Evolutionary conservation across 2,797 vertebrate genomes (phyloP).

Genomic region (Tamandua tetradactyla): DNA sequence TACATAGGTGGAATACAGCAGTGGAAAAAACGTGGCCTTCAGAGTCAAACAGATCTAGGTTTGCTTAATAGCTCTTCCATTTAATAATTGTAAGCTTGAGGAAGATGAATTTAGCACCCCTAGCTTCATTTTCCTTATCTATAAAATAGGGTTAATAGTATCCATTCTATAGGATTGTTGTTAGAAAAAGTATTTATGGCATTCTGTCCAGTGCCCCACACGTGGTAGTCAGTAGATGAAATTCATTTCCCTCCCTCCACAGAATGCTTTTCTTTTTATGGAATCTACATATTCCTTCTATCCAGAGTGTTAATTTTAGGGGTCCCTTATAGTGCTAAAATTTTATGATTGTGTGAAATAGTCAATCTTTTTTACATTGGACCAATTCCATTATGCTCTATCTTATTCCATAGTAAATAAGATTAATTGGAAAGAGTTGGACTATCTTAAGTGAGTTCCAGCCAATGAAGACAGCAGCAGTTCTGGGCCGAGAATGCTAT

Average conservation of each 20-base stretch:
- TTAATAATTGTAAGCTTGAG: not conserved
- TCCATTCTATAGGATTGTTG: not conserved
- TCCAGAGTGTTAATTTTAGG: slow-evolving; percentile 6
- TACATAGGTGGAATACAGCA: not conserved
- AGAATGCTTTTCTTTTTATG: not conserved
- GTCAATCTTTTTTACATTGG: not conserved
- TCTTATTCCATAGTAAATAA: not conserved
- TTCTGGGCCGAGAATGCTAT: not conserved
- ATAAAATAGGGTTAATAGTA: not conserved
- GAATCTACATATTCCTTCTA: not conserved
- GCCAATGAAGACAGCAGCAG: not conserved
- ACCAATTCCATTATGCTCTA: not conserved
- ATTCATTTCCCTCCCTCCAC: not conserved
- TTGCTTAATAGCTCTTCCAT: not conserved
- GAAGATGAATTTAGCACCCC: not conserved
- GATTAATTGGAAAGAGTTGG: not conserved
- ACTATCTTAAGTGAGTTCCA: not conserved
- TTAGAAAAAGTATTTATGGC: not conserved
- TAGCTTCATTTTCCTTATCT: slow-evolving; percentile 8
- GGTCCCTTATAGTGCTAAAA: not conserved
- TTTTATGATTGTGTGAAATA: not conserved
- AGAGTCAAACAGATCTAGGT: not conserved
- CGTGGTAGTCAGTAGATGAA: not conserved
- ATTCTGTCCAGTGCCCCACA: not conserved
- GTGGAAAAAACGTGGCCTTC: not conserved